These are phyloP conservation scores for Drosophila oshimai DNA, from an alignment of 1,140 invertebrate species.

Conservation along the genomic window DNA sequence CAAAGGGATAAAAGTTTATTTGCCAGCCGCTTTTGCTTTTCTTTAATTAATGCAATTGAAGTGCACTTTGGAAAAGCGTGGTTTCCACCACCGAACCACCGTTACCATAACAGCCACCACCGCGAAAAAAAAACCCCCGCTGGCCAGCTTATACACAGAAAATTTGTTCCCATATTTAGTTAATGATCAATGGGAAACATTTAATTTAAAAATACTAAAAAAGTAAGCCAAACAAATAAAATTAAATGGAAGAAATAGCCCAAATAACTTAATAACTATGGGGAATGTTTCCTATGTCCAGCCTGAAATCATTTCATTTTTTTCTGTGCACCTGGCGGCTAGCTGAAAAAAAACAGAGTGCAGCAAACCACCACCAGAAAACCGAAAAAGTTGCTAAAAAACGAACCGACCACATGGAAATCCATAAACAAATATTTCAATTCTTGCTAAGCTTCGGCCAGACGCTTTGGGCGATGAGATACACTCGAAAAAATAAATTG, in stretches of 20 bases:
- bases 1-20: constrained; percentile 29
- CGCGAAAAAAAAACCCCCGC: not conserved
- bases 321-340: not conserved
- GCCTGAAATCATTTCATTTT: too few species aligned
- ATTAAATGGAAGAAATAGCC: too few species aligned
- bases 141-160: not conserved
- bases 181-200: too few species aligned
- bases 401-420: constrained; percentile 56
- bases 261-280: too few species aligned
- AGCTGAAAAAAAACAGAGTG: constrained; percentile 12
- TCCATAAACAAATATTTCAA: constrained; percentile 53
- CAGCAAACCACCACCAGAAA: constrained; percentile 14
- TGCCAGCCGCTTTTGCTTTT: constrained; percentile 31
- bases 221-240: too few species aligned
- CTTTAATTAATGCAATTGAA: constrained; percentile 77
- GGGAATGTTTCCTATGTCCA: too few species aligned
- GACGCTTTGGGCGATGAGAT: constrained; percentile 7
- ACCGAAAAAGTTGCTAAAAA: constrained; percentile 16
- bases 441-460: constrained; percentile 24
- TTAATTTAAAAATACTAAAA: too few species aligned
- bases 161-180: too few species aligned
- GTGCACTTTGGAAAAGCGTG: constrained; percentile 63
- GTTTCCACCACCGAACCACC: constrained; percentile 41
- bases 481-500: not conserved
- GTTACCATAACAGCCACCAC: constrained; percentile 11